Conservation (phyloP, 2,888 invertebrate species). For the Tetheella fluctuosa region DNA sequence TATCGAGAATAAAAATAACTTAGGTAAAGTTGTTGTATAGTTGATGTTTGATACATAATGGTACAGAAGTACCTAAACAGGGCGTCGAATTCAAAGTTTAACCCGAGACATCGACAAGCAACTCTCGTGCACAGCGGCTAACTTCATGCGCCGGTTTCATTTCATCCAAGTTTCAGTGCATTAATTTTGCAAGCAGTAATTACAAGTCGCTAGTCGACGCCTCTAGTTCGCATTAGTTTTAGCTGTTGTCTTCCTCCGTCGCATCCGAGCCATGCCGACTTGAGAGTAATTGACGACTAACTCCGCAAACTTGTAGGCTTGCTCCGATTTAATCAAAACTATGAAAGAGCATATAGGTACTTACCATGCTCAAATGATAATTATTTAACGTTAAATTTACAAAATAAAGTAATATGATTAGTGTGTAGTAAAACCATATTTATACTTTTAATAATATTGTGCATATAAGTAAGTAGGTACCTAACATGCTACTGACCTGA, state of each 20-base stretch:
- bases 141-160: conserved; percentile 78
- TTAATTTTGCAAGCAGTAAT: conserved; percentile 83
- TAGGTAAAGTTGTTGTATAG: conserved; percentile 21
- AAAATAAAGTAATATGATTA: conserved; percentile 18
- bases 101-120: conserved; percentile 49
- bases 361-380: neutral
- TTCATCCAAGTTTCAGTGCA: conserved; percentile 80
- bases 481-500: too few species aligned
- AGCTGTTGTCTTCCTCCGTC: conserved; percentile 68
- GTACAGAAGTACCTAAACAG: conserved; percentile 41
- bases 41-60: conserved; percentile 48
- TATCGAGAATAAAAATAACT: neutral
- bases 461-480: too few species aligned
- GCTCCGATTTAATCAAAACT: conserved; percentile 70
- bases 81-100: conserved; percentile 57
- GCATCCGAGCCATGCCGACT: conserved; percentile 62
- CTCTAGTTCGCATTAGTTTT: conserved; percentile 77
- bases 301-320: conserved; percentile 68
- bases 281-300: conserved; percentile 68
- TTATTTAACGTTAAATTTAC: neutral
- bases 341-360: conserved; percentile 28
- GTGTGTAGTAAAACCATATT: too few species aligned
- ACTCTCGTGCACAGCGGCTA: conserved; percentile 50
- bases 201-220: conserved; percentile 78
- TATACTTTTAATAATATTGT: too few species aligned